Evolutionary conservation across 2,888 invertebrate genomes (phyloP).

Genomic region (Morpho helenor): DNA sequence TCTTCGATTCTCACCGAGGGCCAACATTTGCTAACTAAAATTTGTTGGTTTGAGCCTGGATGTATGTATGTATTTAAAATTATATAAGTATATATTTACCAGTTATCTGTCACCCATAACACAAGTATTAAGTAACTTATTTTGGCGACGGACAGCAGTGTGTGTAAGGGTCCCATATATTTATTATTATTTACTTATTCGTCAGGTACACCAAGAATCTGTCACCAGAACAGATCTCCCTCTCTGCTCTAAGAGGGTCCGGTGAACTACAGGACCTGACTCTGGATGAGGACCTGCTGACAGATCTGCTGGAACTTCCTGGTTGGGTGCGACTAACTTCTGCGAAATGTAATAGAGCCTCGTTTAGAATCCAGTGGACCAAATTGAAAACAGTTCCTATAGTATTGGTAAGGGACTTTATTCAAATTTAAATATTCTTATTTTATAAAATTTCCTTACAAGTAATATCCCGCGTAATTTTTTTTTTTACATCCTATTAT

Average conservation of each 20-base stretch:
- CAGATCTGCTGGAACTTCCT: slow-evolving; percentile 96
- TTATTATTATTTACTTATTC: not conserved
- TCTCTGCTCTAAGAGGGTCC: slow-evolving; percentile 98
- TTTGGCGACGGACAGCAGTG: no score
- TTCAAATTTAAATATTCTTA: not conserved
- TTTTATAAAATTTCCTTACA: no score
- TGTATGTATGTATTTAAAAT: no score
- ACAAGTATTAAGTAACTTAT: no score
- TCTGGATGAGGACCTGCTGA: slow-evolving; percentile 95
- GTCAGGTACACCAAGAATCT: slow-evolving; percentile 97
- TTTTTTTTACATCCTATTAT: no score
- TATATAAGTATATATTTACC: no score
- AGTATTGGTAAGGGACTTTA: slow-evolving; percentile 85
- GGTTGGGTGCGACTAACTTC: slow-evolving; percentile 95
- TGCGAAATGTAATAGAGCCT: slow-evolving; percentile 96
- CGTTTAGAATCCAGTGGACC: slow-evolving; percentile 98
- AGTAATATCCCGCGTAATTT: no score
- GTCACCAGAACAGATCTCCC: slow-evolving; percentile 97
- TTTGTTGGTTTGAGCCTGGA: no score
- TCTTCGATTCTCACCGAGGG: no score
- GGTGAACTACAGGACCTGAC: slow-evolving; percentile 96
- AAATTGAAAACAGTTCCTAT: slow-evolving; percentile 98
- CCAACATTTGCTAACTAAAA: no score
- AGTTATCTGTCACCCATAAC: no score
- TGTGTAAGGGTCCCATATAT: no score